A percentile compares a stretch with the other conserved stretches of the same genome.
These are phyloP conservation scores for Pimephales promelas DNA, from an alignment of 2,113 vertebrate species.

Conservation along the genomic window DNA sequence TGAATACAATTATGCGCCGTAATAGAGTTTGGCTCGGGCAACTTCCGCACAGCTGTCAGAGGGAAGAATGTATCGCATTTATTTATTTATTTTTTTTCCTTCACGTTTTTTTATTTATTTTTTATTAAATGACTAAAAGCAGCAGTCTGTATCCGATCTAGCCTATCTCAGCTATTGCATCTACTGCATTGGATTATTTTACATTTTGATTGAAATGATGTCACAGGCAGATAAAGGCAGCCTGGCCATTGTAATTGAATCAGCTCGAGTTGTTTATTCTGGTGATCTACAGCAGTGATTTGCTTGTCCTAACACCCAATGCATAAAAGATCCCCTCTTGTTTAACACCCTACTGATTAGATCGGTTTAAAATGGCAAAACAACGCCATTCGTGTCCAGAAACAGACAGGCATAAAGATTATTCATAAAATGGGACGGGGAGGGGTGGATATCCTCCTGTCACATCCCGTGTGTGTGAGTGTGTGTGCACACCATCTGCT, in stretches of 20 bases:
- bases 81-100: slow-evolving; percentile 62
- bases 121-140: slow-evolving; percentile 90
- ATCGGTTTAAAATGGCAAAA: slow-evolving; percentile 87
- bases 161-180: slow-evolving; percentile 85
- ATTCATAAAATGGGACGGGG: slow-evolving; percentile 70
- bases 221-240: slow-evolving; percentile 92
- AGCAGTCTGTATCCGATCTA: slow-evolving; percentile 89
- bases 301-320: slow-evolving; percentile 88
- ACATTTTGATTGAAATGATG: slow-evolving; percentile 99
- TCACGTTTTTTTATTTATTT: slow-evolving; percentile 82
- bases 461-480: slow-evolving; percentile 42
- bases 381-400: slow-evolving; percentile 77
- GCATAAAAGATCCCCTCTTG: slow-evolving; percentile 95
- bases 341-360: slow-evolving; percentile 92
- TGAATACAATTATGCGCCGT: slow-evolving; percentile 88
- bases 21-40: slow-evolving; percentile 89
- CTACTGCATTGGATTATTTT: slow-evolving; percentile 98
- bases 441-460: slow-evolving; percentile 58
- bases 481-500: slow-evolving; percentile 82
- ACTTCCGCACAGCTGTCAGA: slow-evolving; percentile 86
- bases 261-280: slow-evolving; percentile 93
- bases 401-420: slow-evolving; percentile 79
- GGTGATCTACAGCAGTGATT: slow-evolving; percentile 87
- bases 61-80: slow-evolving; percentile 64
- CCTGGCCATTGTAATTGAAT: slow-evolving; percentile 94